Evolutionary conservation across 2,888 invertebrate genomes (phyloP).

Genomic region (Diaprepes abbreviatus): DNA sequence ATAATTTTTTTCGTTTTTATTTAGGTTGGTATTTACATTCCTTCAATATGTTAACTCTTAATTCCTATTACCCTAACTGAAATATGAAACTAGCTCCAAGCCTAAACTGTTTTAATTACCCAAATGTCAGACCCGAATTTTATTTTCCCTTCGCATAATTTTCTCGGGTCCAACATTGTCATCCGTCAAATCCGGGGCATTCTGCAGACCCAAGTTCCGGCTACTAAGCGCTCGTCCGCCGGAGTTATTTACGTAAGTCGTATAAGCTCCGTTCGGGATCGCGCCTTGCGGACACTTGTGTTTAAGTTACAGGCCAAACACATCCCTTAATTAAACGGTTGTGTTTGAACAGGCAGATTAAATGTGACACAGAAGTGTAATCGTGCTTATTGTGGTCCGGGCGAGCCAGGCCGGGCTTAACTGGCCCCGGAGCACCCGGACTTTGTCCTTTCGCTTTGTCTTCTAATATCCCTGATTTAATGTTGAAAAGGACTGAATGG

Average conservation of each 20-base stretch:
- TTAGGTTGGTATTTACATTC: too few relatives aligned
- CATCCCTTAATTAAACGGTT: constrained; percentile 70
- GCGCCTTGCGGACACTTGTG: constrained; percentile 67
- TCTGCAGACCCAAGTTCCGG: constrained; percentile 26
- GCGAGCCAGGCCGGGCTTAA: constrained; percentile 55
- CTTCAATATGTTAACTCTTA: too few relatives aligned
- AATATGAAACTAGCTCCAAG: not conserved
- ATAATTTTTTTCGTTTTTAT: too few relatives aligned
- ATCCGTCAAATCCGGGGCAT: constrained; percentile 17
- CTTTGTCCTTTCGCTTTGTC: constrained; percentile 38
- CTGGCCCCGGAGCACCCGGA: constrained; percentile 38
- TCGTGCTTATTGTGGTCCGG: constrained; percentile 68
- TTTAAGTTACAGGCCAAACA: constrained; percentile 68
- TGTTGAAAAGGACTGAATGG: constrained; percentile 4
- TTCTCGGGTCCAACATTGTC: constrained; percentile 17
- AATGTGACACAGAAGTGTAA: constrained; percentile 70
- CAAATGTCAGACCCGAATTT: constrained; percentile 6
- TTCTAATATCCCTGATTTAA: constrained; percentile 26
- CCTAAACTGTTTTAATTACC: not conserved
- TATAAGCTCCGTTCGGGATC: constrained; percentile 56
- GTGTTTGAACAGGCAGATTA: constrained; percentile 70
- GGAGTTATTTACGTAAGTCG: constrained; percentile 61
- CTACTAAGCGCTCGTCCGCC: constrained; percentile 39
- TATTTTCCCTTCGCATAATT: constrained; percentile 13
- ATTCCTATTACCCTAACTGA: too few relatives aligned